phyloP scores from a whole-genome alignment of 2,113 vertebrate genomes.

The Clupea harengus region DNA sequence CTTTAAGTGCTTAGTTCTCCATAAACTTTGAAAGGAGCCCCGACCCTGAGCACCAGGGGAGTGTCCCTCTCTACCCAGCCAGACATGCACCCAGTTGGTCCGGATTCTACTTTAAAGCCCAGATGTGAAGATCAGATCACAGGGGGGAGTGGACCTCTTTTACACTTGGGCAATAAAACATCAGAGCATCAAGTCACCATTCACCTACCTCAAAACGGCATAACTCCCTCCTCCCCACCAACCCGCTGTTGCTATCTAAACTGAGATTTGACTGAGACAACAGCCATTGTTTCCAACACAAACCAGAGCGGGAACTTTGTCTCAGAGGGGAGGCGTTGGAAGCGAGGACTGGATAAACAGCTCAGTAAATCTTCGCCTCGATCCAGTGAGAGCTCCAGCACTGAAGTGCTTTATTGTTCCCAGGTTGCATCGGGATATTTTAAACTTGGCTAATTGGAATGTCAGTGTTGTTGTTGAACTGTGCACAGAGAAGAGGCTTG shows the following conservation, averaged over 20 bases:
- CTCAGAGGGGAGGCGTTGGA: background rate
- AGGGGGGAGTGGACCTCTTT: background rate
- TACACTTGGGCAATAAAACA: background rate
- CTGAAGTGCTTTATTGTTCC: background rate
- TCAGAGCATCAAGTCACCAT: background rate
- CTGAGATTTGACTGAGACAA: background rate
- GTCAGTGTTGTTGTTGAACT: constrained; percentile 1
- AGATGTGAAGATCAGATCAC: constrained; percentile 1
- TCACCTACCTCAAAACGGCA: background rate
- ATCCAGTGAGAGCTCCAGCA: background rate
- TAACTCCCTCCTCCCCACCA: background rate
- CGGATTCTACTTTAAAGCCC: background rate
- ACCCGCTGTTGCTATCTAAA: background rate
- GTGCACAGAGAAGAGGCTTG: background rate
- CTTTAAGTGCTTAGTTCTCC: background rate
- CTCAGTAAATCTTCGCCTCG: background rate
- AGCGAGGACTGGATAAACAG: background rate
- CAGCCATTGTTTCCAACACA: constrained; percentile 11
- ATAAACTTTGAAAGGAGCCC: background rate
- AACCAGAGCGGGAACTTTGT: background rate
- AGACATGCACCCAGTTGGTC: background rate
- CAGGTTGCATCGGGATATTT: background rate
- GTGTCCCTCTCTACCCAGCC: background rate
- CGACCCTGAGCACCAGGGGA: background rate
- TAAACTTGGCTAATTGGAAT: background rate